phyloP scores from a whole-genome alignment of 2,888 invertebrate genomes.

The Bombylius discolor region DNA sequence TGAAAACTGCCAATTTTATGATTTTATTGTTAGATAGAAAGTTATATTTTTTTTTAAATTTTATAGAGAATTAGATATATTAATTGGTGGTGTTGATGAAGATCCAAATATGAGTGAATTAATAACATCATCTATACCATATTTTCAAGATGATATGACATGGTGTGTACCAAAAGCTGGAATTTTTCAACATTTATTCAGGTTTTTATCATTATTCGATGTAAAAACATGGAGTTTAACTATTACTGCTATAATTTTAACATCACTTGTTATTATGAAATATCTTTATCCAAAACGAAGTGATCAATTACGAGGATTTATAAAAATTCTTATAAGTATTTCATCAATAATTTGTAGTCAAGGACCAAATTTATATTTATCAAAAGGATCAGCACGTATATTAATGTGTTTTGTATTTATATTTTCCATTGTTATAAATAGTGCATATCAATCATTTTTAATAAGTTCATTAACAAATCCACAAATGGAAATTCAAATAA shows the following conservation, averaged over 20 bases:
- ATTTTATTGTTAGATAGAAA: too few relatives aligned
- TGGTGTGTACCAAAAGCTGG: constrained; percentile 33
- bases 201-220: constrained; percentile 2
- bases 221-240: neutral
- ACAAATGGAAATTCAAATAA: constrained; percentile 24
- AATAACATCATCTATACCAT: constrained; percentile 28
- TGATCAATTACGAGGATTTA: neutral
- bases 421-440: constrained; percentile 25
- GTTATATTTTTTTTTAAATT: too few relatives aligned
- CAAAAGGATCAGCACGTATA: constrained; percentile 5
- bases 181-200: constrained; percentile 24
- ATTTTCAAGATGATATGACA: constrained; percentile 34
- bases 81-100: constrained; percentile 33
- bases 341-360: constrained; percentile 2
- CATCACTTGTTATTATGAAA: neutral
- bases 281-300: neutral
- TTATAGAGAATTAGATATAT: constrained; percentile 27
- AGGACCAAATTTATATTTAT: neutral
- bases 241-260: neutral
- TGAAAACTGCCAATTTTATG: too few relatives aligned
- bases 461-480: constrained; percentile 33
- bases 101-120: constrained; percentile 29
- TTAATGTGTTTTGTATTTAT: constrained; percentile 11
- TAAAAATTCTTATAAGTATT: constrained; percentile 3
- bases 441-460: constrained; percentile 30